Evolutionary conservation across 2,797 vertebrate genomes (phyloP), one percentile per base, ranked within the genome.

Genomic region (Mallotus villosus): DNA sequence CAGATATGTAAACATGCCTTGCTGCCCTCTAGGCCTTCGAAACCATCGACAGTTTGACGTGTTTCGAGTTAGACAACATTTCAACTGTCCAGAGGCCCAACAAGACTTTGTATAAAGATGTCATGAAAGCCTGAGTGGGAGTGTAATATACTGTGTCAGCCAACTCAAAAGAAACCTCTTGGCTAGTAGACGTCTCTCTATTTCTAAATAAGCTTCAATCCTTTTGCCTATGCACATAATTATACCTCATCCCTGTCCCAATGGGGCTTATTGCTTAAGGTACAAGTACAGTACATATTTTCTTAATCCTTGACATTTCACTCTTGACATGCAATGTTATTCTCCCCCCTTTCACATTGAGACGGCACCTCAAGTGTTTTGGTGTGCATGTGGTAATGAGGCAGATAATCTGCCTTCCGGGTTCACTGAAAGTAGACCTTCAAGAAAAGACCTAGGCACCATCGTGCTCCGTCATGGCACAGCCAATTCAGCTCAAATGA

Each of bases 221-320:
- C 32, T 71, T 77, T 78, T 74, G 73, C 70, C 81, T 76, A 67
- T 79, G 78, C 76, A 79, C 74, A 73, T 78, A 82, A 82, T 84
- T 78, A 79, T 80, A 79, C 67, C 59, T 49, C 72, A 64, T 63
- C 49, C 73, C 64, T 19, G 71, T 55, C 24, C 60, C 49, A 29
- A 69, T 71, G 46, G 27, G 79, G 78, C 70, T 78, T 73, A 69
- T 77, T 34, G 78, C 77, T 75, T 1, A 58, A 66, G 79, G 59
- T 58, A 78, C 72, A 74, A 61, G 61, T 12, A 14, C 51, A 21
- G 37, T 19, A 60, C 49, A 73, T 74, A 9, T 72, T 71, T 79
- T 83, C 25, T 74, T 72, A 82, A 84, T 76, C 71, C 68, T 65
- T 4, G 67, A 75, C 68, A 61, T 76, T 84, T 81, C 0, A n/a